A percentile compares a stretch with the other conserved stretches of the same genome.
Conservation (phyloP, 1,140 invertebrate species). For the Heliothis subflexa region DNA sequence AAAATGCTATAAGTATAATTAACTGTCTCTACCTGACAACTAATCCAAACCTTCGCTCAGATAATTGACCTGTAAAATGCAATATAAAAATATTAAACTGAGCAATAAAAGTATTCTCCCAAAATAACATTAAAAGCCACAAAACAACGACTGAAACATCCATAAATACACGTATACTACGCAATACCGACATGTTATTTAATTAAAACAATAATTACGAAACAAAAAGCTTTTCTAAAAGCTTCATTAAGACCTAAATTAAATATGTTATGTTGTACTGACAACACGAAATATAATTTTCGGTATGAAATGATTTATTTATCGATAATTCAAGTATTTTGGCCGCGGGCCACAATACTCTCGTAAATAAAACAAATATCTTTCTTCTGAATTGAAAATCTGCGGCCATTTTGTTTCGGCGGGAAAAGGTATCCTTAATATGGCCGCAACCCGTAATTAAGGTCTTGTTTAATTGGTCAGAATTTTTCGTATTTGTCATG, state of each 20-base stretch:
- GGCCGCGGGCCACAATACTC: neutral
- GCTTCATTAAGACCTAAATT: constrained; percentile 18
- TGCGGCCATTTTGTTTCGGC: neutral
- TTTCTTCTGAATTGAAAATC: constrained; percentile 6
- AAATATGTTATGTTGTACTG: constrained; percentile 2
- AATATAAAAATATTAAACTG: too few relatives aligned
- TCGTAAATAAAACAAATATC: neutral
- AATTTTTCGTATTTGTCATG: neutral
- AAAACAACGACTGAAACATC: too few relatives aligned
- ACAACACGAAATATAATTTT: constrained; percentile 10
- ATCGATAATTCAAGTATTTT: neutral
- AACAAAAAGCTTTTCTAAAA: constrained; percentile 17
- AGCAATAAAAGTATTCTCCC: too few relatives aligned
- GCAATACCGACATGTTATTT: neutral
- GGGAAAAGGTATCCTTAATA: constrained; percentile 10
- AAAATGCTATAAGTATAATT: too few relatives aligned
- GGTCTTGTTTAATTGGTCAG: neutral
- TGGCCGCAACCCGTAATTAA: neutral
- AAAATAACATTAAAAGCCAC: too few relatives aligned
- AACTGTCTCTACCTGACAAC: too few relatives aligned
- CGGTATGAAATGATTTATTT: constrained; percentile 15
- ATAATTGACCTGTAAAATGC: too few relatives aligned
- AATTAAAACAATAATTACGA: constrained; percentile 6
- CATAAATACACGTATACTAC: too few relatives aligned
- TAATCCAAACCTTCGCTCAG: too few relatives aligned